Evolutionary conservation across 1,140 invertebrate genomes (phyloP), one percentile per base, ranked within the genome.

Genomic region (Zaprionus ghesquierei): DNA sequence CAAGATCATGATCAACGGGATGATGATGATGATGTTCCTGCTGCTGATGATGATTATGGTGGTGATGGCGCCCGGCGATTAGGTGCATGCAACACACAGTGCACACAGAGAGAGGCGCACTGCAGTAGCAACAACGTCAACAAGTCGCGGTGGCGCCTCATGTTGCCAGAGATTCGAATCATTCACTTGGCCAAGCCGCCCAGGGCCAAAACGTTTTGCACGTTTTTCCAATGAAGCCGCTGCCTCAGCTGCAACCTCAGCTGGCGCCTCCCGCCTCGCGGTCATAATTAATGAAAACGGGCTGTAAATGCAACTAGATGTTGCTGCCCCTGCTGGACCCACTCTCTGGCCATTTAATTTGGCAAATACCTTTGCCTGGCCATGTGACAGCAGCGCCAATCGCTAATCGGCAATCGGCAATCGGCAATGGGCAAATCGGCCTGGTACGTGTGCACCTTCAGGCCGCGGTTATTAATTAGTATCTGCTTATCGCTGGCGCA

Each of bases 201-300:
- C 35, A 50, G 15, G 61, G 73, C 73, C 54, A 54, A 89, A 89
- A 71, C 80, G 73, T 78, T 84, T 84, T 89, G 84, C 84, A 89
- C 84, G 84, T 89, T 89, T 89, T 89, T 89, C 79, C 84, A 89
- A 84, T 80, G 84, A 89, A 89, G 77, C 79, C 56, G 78, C 79
- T 54, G 78, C 75, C 46, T 20, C 49, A 29, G 56, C 2, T 25
- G 18, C 51, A 23, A 60, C 15, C 38, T 44, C 38, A 44, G 5
- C n/a, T 18, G 61, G 29, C 70, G 68, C 69, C 68, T 58, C n/a
- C n/a, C 71, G 63, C 75, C 69, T 64, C 65, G 68, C 55, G 79
- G 77, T 84, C 79, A 89, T 89, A 89, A 89, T 89, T 89, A 89
- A 89, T 89, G 85, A 75, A 84, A 86, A 79, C 77, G 68, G 66